A percentile compares a stretch with the other conserved stretches of the same genome.
These are phyloP conservation scores for Ctenopoma kingsleyae DNA, from an alignment of 2,797 vertebrate genomes.

Conservation along the genomic window DNA sequence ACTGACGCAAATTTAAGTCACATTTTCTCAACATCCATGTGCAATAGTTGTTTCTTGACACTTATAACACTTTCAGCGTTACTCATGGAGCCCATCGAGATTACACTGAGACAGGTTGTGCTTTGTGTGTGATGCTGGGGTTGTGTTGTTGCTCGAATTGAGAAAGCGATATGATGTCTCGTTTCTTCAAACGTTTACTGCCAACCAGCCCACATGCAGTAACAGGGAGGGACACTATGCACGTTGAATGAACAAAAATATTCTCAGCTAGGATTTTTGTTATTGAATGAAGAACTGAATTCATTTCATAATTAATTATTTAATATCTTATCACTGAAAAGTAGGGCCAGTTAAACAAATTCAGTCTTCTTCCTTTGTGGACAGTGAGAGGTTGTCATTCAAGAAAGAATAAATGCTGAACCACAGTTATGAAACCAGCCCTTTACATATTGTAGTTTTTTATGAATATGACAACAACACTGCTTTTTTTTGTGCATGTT, in stretches of 20 bases:
- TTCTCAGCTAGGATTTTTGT: slow-evolving; percentile 15
- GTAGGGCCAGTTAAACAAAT: slow-evolving; percentile 3
- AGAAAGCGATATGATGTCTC: slow-evolving; percentile 5
- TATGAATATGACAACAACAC: slow-evolving; percentile 33
- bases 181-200: slow-evolving; percentile 9
- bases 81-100: slow-evolving; percentile 39
- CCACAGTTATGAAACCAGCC: slow-evolving; percentile 43
- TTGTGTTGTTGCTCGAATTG: slow-evolving; percentile 12
- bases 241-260: slow-evolving; percentile 42
- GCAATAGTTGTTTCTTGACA: slow-evolving; percentile 39
- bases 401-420: not conserved
- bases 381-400: slow-evolving; percentile 16
- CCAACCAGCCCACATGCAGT: slow-evolving; percentile 25
- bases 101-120: slow-evolving; percentile 27
- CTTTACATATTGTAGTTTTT: slow-evolving; percentile 54
- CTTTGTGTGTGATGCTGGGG: slow-evolving; percentile 8
- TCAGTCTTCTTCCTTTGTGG: slow-evolving; percentile 1
- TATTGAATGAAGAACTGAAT: slow-evolving; percentile 40
- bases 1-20: slow-evolving; percentile 18
- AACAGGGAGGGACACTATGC: slow-evolving; percentile 65
- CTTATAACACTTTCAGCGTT: slow-evolving; percentile 25
- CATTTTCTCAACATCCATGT: slow-evolving; percentile 20
- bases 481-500: slow-evolving; percentile 63
- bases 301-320: slow-evolving; percentile 39
- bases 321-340: slow-evolving; percentile 24